These are phyloP conservation scores for Pyrocephalus nanus DNA, from an alignment of 2,797 vertebrate genomes.

Conservation along the genomic window DNA sequence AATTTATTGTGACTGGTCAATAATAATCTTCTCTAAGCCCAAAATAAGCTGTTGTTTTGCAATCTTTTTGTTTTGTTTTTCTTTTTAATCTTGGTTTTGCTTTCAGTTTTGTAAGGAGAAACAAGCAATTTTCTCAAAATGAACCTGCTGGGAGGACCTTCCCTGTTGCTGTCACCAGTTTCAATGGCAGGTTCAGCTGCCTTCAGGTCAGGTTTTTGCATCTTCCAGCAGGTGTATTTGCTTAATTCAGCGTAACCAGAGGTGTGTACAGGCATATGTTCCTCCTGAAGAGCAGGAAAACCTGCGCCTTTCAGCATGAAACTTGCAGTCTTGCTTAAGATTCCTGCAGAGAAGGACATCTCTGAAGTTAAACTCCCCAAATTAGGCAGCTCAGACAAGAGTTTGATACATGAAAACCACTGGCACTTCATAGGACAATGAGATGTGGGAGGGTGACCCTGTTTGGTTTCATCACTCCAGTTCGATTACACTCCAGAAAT, in stretches of 20 bases:
- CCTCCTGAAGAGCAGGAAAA: not conserved
- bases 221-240: not conserved
- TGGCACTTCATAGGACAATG: not conserved
- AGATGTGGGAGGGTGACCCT: not conserved
- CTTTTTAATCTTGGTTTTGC: not conserved
- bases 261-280: not conserved
- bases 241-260: not conserved
- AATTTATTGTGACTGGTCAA: constrained; percentile 34
- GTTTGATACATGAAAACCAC: not conserved
- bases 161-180: not conserved
- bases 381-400: not conserved
- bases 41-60: not conserved
- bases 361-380: not conserved
- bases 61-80: not conserved
- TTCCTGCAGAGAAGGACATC: not conserved
- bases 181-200: not conserved
- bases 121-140: not conserved
- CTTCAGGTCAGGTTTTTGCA: not conserved
- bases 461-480: not conserved
- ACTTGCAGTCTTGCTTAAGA: not conserved
- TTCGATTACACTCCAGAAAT: not conserved
- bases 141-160: not conserved
- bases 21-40: not conserved
- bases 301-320: not conserved
- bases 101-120: not conserved